Base-by-base conservation (phyloP, 2,797 vertebrate genomes). In the Zalophus californianus region DNA sequence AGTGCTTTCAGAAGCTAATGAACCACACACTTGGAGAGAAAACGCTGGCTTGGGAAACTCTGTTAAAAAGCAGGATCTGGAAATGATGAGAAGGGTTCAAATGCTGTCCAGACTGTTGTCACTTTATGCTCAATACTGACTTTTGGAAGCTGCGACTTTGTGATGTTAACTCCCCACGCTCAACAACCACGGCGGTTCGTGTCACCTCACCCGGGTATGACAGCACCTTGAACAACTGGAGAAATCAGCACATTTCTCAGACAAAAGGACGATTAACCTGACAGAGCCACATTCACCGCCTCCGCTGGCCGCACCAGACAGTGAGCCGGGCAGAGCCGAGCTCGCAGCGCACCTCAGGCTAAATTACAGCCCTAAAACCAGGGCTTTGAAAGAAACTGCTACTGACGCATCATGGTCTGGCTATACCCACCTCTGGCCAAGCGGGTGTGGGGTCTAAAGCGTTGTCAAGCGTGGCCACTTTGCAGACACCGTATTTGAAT, bases 191-290 rank as follows among this genome's bases (percentile, higher is more conserved):
- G 96, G 96, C 0, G 29, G 90, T 86, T 93, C 82, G 93, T 79
- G 94, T 96, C 79, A 95, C 89, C 89, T 95, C 87, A 15, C 77
- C 91, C 90, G 89, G 73, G 90, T 58, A 58, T 94, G 97, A 96
- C 72, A 92, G 94, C 79, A 54, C 80, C 83, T 88, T 56, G 25
- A 84, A 70, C 87, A 97, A 79, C 92, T 86, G 78, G 1, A 92
- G 94, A 72, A 94, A 98, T 97, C 96, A 97, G 96, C 95, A 97
- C 96, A 96, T 70, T 82, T 88, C 97, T 97, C 97, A 91, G 86
- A 92, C 75, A 95, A 96, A 86, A 60, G 90, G 92, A 94, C 77
- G 94, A 95, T 96, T 96, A 96, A 94, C 84, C 50, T 35, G 87
- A 91, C 38, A 80, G 94, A 88, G 85, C 54, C 77, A 27, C 84